phyloP scores from a whole-genome alignment of 2,888 invertebrate genomes.

The Pandemis heparana region DNA sequence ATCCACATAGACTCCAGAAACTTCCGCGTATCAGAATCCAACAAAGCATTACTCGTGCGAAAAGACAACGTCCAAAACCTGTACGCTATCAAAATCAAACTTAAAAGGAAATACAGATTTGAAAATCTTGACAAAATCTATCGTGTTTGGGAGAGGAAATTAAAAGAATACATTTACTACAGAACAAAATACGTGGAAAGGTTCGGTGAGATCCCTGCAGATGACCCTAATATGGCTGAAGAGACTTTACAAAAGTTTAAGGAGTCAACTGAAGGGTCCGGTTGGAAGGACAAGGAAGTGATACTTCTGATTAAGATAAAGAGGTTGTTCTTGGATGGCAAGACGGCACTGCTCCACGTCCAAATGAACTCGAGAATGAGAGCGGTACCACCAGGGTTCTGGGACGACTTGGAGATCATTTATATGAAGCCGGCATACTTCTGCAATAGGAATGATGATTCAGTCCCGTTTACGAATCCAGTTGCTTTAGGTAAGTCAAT shows the following conservation, averaged over 20 bases:
- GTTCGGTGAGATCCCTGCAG: slow-evolving; percentile 49
- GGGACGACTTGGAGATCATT: slow-evolving; percentile 61
- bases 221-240: slow-evolving; percentile 49
- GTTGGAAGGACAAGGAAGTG: slow-evolving; percentile 55
- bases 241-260: slow-evolving; percentile 56
- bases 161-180: slow-evolving; percentile 69
- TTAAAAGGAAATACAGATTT: slow-evolving; percentile 48
- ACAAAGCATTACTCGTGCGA: slow-evolving; percentile 65
- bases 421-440: slow-evolving; percentile 66
- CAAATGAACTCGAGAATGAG: slow-evolving; percentile 61
- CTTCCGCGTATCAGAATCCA: slow-evolving; percentile 63
- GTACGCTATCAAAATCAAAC: slow-evolving; percentile 66
- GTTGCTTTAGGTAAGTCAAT: slow-evolving; percentile 63
- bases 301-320: slow-evolving; percentile 61
- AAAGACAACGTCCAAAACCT: slow-evolving; percentile 57
- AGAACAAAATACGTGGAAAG: slow-evolving; percentile 63
- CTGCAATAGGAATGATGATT: slow-evolving; percentile 51
- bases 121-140: slow-evolving; percentile 47
- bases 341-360: slow-evolving; percentile 65
- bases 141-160: slow-evolving; percentile 60
- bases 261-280: slow-evolving; percentile 48
- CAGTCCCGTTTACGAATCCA: background rate
- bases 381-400: slow-evolving; percentile 61
- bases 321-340: slow-evolving; percentile 65
- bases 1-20: slow-evolving; percentile 62